A percentile compares a stretch with the other conserved stretches of the same genome.
Conservation (phyloP, 1,140 invertebrate species). For the Drosophila jambulina region DNA sequence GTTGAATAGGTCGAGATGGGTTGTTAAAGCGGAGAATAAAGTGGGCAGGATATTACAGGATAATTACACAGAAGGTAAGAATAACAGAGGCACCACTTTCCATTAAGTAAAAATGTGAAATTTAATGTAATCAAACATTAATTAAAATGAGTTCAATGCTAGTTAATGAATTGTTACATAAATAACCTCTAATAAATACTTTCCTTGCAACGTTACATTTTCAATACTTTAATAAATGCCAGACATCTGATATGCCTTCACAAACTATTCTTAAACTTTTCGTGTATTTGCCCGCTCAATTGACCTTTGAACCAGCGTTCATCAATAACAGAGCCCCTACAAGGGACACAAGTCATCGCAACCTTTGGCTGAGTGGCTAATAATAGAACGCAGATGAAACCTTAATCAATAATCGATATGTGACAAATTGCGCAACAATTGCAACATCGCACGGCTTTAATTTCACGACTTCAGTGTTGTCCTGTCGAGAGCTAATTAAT, state of each 20-base stretch:
- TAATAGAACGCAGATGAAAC: conserved; percentile 51
- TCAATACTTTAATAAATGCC: not conserved
- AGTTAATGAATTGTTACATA: not conserved
- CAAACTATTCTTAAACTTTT: not conserved
- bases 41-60: not conserved
- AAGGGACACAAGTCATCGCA: conserved; percentile 25
- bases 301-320: conserved; percentile 48
- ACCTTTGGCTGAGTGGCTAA: conserved; percentile 42
- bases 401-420: conserved; percentile 75
- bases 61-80: conserved; percentile 1
- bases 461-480: conserved; percentile 51
- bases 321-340: conserved; percentile 46
- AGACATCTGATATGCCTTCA: too few species aligned
- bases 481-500: conserved; percentile 67
- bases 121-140: not conserved
- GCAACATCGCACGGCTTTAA: conserved; percentile 57
- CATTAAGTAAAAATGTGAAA: not conserved
- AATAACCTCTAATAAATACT: too few species aligned
- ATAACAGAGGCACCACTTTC: not conserved
- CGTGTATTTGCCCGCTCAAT: not conserved
- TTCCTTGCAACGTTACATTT: too few species aligned
- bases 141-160: not conserved
- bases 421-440: conserved; percentile 69
- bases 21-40: not conserved
- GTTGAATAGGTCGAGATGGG: not conserved